Evolutionary conservation across 2,113 vertebrate genomes (phyloP).

Genomic region (Camelus bactrianus): DNA sequence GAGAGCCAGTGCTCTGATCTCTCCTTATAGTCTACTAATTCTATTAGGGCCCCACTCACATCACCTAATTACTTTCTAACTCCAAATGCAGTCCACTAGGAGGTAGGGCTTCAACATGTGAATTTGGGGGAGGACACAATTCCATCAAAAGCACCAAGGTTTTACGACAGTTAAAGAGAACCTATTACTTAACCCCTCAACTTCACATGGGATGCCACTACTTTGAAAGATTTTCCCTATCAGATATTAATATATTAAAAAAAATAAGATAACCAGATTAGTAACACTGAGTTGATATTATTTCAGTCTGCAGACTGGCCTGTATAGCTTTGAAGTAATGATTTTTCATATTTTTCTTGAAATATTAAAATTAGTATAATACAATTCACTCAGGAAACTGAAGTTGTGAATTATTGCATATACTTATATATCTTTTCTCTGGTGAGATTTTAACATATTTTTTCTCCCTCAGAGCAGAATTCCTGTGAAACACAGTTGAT

Average conservation of each 20-base stretch:
- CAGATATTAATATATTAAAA: not conserved
- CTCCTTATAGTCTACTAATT: not conserved
- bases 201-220: not conserved
- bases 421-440: not conserved
- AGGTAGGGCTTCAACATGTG: not conserved
- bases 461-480: not conserved
- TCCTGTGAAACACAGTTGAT: not conserved
- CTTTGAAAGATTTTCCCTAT: not conserved
- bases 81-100: not conserved
- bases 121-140: not conserved
- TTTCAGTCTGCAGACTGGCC: not conserved
- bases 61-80: not conserved
- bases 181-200: not conserved
- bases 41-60: not conserved
- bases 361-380: not conserved
- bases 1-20: not conserved
- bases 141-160: not conserved
- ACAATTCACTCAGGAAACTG: not conserved
- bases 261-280: slow-evolving; percentile 30
- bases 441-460: not conserved
- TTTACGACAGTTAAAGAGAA: not conserved
- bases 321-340: not conserved
- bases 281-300: not conserved
- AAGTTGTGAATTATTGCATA: not conserved
- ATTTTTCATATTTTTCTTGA: not conserved